Evolutionary conservation across 2,797 vertebrate genomes (phyloP).

Genomic region (Rhynchotus rufescens): DNA sequence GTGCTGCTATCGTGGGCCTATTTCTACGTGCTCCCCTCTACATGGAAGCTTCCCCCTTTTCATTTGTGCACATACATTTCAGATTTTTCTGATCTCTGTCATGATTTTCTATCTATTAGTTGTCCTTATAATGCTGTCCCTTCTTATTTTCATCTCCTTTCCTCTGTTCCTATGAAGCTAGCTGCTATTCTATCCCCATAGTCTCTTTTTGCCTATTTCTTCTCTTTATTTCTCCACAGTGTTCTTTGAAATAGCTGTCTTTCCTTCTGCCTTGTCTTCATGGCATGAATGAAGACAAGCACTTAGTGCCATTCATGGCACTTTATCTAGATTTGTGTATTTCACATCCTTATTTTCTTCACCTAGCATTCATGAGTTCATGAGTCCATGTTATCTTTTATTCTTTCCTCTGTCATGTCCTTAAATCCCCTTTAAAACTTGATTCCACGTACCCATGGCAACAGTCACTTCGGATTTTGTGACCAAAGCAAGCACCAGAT

Average conservation of each 20-base stretch:
- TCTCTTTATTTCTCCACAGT: not conserved
- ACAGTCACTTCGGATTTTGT: constrained; percentile 48
- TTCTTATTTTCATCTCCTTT: not conserved
- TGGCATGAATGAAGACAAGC: accelerated
- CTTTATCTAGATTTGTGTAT: not conserved
- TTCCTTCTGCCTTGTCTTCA: not conserved
- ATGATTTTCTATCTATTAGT: not conserved
- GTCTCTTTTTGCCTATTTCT: not conserved
- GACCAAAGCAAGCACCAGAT: constrained; percentile 48
- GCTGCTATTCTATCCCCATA: not conserved
- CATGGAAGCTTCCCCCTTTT: not conserved
- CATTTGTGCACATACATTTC: not conserved
- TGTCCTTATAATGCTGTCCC: not conserved
- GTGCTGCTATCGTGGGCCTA: not conserved
- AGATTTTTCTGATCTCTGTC: not conserved
- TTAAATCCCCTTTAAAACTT: constrained; percentile 21
- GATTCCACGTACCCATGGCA: constrained; percentile 53
- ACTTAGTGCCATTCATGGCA: too few species aligned
- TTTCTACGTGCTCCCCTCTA: not conserved
- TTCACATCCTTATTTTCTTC: constrained; percentile 10
- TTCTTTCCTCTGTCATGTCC: constrained; percentile 23
- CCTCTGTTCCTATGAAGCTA: not conserved
- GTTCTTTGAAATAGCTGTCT: not conserved
- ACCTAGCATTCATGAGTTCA: not conserved
- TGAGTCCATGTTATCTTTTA: not conserved